Evolutionary conservation across 2,113 vertebrate species (phyloP).

Genomic region (Anguilla rostrata): DNA sequence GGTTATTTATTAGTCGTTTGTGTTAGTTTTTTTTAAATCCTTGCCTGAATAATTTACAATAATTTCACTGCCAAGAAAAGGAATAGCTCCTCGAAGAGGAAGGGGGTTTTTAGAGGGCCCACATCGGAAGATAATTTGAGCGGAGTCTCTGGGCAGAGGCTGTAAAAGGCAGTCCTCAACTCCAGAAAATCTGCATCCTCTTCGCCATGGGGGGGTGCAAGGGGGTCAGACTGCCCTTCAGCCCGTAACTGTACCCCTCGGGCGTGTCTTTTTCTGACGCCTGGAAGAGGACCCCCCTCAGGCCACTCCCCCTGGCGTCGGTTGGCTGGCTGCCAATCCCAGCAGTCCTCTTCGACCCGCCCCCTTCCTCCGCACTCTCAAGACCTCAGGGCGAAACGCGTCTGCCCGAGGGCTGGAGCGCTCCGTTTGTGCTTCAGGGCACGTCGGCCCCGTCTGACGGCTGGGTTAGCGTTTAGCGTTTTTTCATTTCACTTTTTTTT

Average conservation of each 20-base stretch:
- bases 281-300: neutral
- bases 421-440: neutral
- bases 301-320: neutral
- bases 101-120: neutral
- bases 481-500: too few species aligned
- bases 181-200: neutral
- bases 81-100: neutral
- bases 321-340: neutral
- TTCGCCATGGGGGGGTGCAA: neutral
- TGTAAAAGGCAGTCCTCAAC: neutral
- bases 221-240: neutral
- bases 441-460: neutral
- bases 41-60: too few species aligned
- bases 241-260: neutral
- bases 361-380: neutral
- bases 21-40: too few species aligned
- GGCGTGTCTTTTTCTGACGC: neutral
- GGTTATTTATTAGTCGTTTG: too few species aligned
- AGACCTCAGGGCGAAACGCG: neutral
- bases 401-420: neutral
- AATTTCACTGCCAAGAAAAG: neutral
- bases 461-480: neutral
- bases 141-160: neutral
- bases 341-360: neutral
- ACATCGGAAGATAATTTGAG: neutral